Evolutionary conservation across 30 jellyfish, hydroid and myxozoan genomes (phyloP), one percentile per base, ranked within the genome.

Genomic region (Catostylus mosaicus): DNA sequence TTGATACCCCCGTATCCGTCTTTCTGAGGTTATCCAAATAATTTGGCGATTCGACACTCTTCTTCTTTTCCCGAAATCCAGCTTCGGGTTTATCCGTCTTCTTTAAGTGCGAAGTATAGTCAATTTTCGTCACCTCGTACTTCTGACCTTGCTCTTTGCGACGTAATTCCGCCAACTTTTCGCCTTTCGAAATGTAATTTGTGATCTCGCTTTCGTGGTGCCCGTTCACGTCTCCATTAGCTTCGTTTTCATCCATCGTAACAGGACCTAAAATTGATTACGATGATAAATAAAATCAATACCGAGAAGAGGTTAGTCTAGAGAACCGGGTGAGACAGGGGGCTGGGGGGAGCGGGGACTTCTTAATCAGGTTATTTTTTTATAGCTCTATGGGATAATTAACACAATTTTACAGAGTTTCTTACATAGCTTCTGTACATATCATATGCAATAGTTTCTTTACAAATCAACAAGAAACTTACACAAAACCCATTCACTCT

Each of bases 61-160:
- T 23, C 56, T 81, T 81, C 22, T 66, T 64, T 43, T 79, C 89
- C 29, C 82, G 74, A 19, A 46, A 43, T 27, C 64, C 61, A 29
- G 74, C 35, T 64, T 79, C 70, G 1, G 91, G 84, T 24, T 81
- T 81, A 6, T 54, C 56, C 51, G 91, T 81, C 56, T 81, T 81
- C 35, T 36, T 45, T 78, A 81, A 35, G 31, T 67, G 75, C 0
- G 84, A 66, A 3, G 91, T 59, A 68, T 81, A 81, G 77, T 81
- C 91, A 46, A 81, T 60, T 67, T 81, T 81, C 67, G 77, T 67
- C 77, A 66, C 18, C 31, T 64, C 82, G 33, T 40, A 26, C 47
- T 81, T 81, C 78, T 66, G 75, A 51, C 91, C 91, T 23, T 65
- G 64, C 74, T 81, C 91, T 35, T 81, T 81, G 20, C 77, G 69